phyloP scores from a whole-genome alignment of 64 coral and sea anemone species.

The Porites australiensis region DNA sequence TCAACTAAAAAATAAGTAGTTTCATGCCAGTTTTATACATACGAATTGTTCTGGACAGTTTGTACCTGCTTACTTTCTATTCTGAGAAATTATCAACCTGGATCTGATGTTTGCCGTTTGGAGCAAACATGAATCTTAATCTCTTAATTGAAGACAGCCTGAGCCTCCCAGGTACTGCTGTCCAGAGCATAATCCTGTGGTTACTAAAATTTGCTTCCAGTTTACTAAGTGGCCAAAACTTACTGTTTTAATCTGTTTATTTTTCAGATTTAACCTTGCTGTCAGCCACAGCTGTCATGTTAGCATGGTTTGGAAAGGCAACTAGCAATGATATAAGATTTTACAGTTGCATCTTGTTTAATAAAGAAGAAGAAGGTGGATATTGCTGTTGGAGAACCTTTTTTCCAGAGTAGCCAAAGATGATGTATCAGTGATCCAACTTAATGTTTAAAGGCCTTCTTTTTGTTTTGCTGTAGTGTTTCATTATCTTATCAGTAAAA shows the following conservation, averaged over 20 bases:
- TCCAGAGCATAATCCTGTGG: neutral
- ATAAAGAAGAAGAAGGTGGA: conserved; percentile 19
- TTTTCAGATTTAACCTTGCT: conserved; percentile 42
- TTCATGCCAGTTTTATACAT: too few species aligned
- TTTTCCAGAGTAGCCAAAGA: conserved; percentile 28
- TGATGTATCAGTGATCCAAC: neutral
- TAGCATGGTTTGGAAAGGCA: conserved; percentile 26
- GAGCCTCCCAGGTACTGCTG: too few species aligned
- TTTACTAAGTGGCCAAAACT: neutral
- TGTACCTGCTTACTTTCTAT: too few species aligned
- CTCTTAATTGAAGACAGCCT: too few species aligned
- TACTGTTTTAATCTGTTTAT: neutral
- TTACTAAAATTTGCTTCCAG: neutral
- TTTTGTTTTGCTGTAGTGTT: neutral
- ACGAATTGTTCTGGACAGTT: too few species aligned
- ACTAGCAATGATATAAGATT: conserved; percentile 22
- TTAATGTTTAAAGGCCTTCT: neutral
- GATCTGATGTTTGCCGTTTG: too few species aligned
- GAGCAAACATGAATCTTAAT: too few species aligned
- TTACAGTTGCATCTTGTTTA: conserved; percentile 14
- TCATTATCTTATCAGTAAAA: neutral
- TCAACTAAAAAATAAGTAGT: too few species aligned
- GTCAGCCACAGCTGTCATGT: conserved; percentile 6
- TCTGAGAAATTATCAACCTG: too few species aligned
- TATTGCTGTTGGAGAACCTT: neutral